These are phyloP conservation scores for Ficedula albicollis DNA, from an alignment of 2,797 vertebrate genomes.

Conservation along the genomic window DNA sequence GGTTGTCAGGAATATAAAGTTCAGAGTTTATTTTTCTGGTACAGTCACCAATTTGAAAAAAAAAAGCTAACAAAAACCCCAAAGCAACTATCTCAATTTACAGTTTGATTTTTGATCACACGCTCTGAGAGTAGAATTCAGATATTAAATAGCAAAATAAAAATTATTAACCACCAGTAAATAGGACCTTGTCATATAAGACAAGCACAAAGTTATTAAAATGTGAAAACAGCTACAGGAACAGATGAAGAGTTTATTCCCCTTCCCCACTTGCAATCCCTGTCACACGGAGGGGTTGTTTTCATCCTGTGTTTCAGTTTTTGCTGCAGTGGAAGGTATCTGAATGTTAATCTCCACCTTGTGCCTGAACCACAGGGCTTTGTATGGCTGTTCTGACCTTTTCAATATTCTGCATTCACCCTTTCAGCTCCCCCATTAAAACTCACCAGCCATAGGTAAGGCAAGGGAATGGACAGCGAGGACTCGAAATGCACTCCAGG, in stretches of 20 bases:
- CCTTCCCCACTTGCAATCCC: neutral
- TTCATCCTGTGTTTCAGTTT: neutral
- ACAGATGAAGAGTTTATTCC: neutral
- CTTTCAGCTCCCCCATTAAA: neutral
- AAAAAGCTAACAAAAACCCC: neutral
- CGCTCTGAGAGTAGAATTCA: neutral
- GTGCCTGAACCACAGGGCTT: neutral
- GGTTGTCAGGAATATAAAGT: neutral
- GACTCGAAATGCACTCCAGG: neutral
- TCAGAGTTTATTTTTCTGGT: neutral
- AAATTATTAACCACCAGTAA: neutral
- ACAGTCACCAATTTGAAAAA: neutral
- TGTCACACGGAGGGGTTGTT: neutral
- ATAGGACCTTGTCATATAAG: neutral
- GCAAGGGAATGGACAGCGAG: neutral
- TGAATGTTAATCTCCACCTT: neutral
- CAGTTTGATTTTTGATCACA: neutral
- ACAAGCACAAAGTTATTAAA: neutral
- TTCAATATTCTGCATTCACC: constrained; percentile 7
- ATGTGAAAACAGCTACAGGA: neutral
- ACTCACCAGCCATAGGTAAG: neutral
- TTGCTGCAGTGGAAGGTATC: neutral
- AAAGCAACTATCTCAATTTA: neutral
- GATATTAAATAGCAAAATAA: neutral
- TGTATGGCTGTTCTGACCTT: constrained; percentile 30